A percentile compares a stretch with the other conserved stretches of the same genome.
Conservation (phyloP, 2,113 vertebrate genomes). For the Daubentonia madagascariensis region DNA sequence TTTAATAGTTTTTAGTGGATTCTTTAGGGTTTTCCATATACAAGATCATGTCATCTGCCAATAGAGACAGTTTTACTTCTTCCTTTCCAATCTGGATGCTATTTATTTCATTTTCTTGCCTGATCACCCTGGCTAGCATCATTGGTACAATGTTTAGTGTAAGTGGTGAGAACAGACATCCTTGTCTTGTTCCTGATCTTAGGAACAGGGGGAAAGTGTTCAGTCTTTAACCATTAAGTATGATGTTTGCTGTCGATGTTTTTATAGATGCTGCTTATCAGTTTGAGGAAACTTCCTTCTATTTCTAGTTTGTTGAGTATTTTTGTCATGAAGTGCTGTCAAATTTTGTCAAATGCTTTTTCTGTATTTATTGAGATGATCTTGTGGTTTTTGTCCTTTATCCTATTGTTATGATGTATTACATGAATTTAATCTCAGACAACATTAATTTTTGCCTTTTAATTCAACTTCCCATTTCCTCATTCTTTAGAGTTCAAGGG, state of each 20-base stretch:
- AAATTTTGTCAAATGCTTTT: constrained; percentile 26
- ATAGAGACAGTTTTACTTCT: not conserved
- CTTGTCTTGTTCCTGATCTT: constrained; percentile 13
- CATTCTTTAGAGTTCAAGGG: not conserved
- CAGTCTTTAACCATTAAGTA: not conserved
- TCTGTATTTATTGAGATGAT: not conserved
- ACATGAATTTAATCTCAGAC: not conserved
- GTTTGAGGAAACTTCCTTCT: not conserved
- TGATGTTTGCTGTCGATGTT: not conserved
- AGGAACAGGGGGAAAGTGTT: not conserved
- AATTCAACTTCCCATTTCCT: constrained; percentile 4
- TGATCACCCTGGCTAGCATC: not conserved
- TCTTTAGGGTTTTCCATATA: not conserved
- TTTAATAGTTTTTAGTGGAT: not conserved
- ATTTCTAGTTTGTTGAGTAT: not conserved
- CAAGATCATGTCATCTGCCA: not conserved
- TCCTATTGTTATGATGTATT: not conserved
- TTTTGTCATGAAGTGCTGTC: not conserved
- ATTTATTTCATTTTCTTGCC: constrained; percentile 43
- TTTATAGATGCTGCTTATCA: not conserved
- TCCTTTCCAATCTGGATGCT: not conserved
- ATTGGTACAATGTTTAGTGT: not conserved
- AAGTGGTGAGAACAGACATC: not conserved
- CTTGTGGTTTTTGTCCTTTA: not conserved
- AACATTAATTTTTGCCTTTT: constrained; percentile 12